Conservation (phyloP, 1,140 invertebrate species). For the Drosophila pachea region DNA sequence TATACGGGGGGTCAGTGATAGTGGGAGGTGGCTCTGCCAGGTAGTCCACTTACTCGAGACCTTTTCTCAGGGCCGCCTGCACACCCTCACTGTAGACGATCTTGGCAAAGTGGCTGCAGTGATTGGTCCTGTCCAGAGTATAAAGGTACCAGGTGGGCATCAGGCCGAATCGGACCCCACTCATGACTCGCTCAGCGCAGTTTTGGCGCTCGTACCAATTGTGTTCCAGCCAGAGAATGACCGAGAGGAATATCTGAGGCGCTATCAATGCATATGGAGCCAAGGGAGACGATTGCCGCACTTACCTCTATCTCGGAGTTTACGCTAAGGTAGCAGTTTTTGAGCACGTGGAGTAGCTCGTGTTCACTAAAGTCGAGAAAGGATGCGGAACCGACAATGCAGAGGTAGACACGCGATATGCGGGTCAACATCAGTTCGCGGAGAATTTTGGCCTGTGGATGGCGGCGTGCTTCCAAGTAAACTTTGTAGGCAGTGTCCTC, state of each 20-base stretch:
- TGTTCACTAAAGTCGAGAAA: conserved; percentile 54
- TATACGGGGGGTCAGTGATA: not conserved
- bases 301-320: conserved; percentile 61
- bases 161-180: conserved; percentile 49
- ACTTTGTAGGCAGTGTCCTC: conserved; percentile 62
- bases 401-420: conserved; percentile 60
- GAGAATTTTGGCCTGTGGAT: conserved; percentile 52
- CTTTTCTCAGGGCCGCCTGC: conserved; percentile 41
- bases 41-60: conserved; percentile 44
- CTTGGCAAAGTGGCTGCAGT: conserved; percentile 43
- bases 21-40: no score
- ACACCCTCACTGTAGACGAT: conserved; percentile 38
- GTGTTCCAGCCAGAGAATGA: conserved; percentile 62
- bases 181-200: conserved; percentile 44
- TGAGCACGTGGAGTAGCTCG: conserved; percentile 48
- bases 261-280: not conserved
- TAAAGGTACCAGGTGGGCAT: conserved; percentile 62
- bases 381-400: conserved; percentile 56
- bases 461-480: conserved; percentile 50
- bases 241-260: conserved; percentile 49
- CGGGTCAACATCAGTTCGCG: conserved; percentile 59
- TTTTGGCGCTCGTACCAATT: conserved; percentile 51
- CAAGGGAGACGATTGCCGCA: not conserved
- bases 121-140: conserved; percentile 48
- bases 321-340: conserved; percentile 59